Percentiles rank a stretch among this genome's conserved stretches.
These are phyloP conservation scores for Nothobranchius kuhntae DNA, from an alignment of 2,113 vertebrate species.

Conservation along the genomic window DNA sequence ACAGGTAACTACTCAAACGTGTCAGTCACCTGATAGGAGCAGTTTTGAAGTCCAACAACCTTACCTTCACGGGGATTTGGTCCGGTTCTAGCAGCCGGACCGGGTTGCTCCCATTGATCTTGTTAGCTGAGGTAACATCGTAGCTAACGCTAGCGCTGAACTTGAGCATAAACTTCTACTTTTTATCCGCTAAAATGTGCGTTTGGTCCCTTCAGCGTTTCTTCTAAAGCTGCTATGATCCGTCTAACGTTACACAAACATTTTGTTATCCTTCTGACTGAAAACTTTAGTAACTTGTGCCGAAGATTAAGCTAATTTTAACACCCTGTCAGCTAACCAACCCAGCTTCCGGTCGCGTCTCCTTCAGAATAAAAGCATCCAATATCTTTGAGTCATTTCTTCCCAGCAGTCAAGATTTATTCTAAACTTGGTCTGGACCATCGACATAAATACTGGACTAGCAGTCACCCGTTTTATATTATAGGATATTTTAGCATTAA, in stretches of 20 bases:
- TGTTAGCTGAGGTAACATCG: not conserved
- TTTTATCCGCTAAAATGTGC: not conserved
- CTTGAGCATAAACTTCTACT: not conserved
- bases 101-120: not conserved
- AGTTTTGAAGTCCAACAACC: not conserved
- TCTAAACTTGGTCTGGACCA: too few relatives aligned
- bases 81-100: not conserved
- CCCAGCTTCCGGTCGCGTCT: too few relatives aligned
- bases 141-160: not conserved
- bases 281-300: too few relatives aligned
- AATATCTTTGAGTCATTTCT: too few relatives aligned
- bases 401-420: too few relatives aligned
- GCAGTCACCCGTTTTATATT: too few relatives aligned
- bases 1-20: not conserved
- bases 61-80: slow-evolving; percentile 3
- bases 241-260: not conserved
- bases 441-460: too few relatives aligned
- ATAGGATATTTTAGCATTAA: too few relatives aligned
- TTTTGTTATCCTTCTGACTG: not conserved
- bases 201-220: not conserved
- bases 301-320: not conserved
- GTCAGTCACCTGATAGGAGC: not conserved
- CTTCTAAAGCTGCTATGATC: not conserved
- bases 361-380: not conserved
- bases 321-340: too few relatives aligned